Base-by-base conservation (phyloP, 2,797 vertebrate species). In the Alfaro cultratus region DNA sequence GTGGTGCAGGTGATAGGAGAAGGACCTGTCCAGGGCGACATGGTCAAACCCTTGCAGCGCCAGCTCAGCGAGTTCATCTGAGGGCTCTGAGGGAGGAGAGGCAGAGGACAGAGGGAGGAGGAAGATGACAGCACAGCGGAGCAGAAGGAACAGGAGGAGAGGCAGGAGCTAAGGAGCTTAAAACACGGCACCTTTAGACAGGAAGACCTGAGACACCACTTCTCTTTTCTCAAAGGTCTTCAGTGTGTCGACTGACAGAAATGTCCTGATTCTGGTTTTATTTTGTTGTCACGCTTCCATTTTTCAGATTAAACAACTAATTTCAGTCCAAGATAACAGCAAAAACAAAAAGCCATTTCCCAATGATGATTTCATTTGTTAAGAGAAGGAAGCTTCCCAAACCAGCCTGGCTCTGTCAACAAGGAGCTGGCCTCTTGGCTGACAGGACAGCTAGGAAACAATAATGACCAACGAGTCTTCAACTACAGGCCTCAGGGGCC, bases 1-100 rank as follows among this genome's bases (percentile, higher is more conserved):
- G 91, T 95, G 97, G 92, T 94, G 96, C 86, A 98, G 96, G 95
- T 97, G 97, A 85, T 96, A 96, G 93, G 96, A 95, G 94, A 97
- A 93, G 83, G 95, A 92, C 88, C 96, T 91, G 89, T 97, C 97
- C 95, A 96, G 92, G 93, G 78, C 75, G 83, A 85, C 85, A 96
- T 92, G 92, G 94, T 94, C 92, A 91, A 93, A 94, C 93, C 94
- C 81, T 92, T 77, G 89, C 95, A 92, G 94, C 73, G 85, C 80
- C 16, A 84, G 94, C 92, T 97, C 96, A 90, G 94, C 93, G 90
- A 93, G 95, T 95, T 96, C 94, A 88, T 97, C 97, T 92, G 95
- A 94, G 82, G 93, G 94, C 96, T 96, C 96, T 96, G 93, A 93
- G 95, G 96, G 80, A 83, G 2, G 34, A 86, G 67, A 85, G 89